Evolutionary conservation across 2,113 vertebrate species (phyloP), one percentile per base, ranked within the genome.

Genomic region (Tragelaphus scriptus): DNA sequence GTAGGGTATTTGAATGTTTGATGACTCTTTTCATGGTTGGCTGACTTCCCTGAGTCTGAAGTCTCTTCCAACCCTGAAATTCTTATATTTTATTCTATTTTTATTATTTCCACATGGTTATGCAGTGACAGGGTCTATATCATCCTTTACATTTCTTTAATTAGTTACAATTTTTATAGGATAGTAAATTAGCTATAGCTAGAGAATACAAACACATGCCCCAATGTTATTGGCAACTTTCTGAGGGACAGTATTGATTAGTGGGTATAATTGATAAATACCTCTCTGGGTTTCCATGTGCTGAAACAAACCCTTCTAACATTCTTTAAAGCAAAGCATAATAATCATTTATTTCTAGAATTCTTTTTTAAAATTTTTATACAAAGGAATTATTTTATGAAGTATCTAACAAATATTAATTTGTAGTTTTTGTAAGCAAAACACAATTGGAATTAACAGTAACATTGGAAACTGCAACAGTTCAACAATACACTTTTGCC

Each of bases 161-260:
- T 88, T 97, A 12, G 44, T 40, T 92, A 82, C 0, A 13, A 21
- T 94, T 88, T 96, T 79, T 44, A 44, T 12, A 88, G 32, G 28
- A 0, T 36, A 49, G 36, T 82, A 92, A 96, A 56, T 25, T 68
- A 97, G 28, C 51, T 94, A 32, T 10, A 95, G 65, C 58, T 84
- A 75, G 49, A 94, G 56, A 95, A 71, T 92, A 85, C 40, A 58
- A 91, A 12, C 82, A 15, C 51, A 61, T 89, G 44, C 51, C 68
- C 32, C 97, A 96, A 82, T 90, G 92, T 91, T 98, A 96, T 56
- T 6, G 19, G 93, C 71, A 94, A 95, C 86, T 97, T 95, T 16
- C 97, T 94, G 90, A 98, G 89, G 68, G 87, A 90, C 96, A 97
- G 3, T 80, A 15, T 95, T 77, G 65, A 96, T 97, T n/a, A 97